Conservation (phyloP, 30 jellyfish, hydroid and myxozoan species). For the Sanderia malayensis region DNA sequence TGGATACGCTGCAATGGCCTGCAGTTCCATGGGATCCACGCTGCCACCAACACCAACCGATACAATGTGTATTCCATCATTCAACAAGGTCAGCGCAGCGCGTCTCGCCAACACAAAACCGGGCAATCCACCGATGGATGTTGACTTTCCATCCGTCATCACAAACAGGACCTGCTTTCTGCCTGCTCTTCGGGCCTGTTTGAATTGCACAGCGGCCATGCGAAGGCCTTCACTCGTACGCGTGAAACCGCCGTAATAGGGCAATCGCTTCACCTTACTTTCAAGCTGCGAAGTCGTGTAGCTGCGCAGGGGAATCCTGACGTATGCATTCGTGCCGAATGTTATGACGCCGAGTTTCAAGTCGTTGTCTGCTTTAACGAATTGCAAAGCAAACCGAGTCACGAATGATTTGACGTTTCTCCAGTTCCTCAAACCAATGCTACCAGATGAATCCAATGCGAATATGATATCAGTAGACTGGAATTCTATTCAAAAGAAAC, state of each 20-base stretch:
- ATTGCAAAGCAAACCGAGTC: conserved; percentile 17
- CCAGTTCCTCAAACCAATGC: conserved; percentile 66
- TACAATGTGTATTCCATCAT: conserved; percentile 29
- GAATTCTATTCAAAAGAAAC: conserved; percentile 8
- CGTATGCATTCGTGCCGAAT: conserved; percentile 19
- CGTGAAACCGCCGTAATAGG: conserved; percentile 54
- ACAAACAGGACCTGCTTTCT: conserved; percentile 29
- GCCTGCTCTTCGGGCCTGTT: neutral
- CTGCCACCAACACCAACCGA: conserved; percentile 56
- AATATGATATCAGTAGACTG: conserved; percentile 29
- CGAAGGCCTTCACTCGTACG: conserved; percentile 40
- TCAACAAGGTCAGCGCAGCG: conserved; percentile 20
- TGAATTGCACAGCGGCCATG: conserved; percentile 25
- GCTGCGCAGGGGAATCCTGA: conserved; percentile 35
- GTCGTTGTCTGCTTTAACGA: conserved; percentile 23
- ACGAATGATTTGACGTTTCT: conserved; percentile 39
- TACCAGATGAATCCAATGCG: conserved; percentile 59
- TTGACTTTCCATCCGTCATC: conserved; percentile 65
- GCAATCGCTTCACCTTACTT: neutral
- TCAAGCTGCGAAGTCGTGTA: conserved; percentile 5
- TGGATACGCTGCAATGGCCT: conserved; percentile 62
- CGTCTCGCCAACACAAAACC: conserved; percentile 43
- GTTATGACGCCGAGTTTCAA: conserved; percentile 55
- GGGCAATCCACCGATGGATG: conserved; percentile 15
- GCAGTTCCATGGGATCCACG: conserved; percentile 41